Evolutionary conservation across 2,797 vertebrate genomes (phyloP), one percentile per base, ranked within the genome.

Genomic region (Tragopan temminckii): DNA sequence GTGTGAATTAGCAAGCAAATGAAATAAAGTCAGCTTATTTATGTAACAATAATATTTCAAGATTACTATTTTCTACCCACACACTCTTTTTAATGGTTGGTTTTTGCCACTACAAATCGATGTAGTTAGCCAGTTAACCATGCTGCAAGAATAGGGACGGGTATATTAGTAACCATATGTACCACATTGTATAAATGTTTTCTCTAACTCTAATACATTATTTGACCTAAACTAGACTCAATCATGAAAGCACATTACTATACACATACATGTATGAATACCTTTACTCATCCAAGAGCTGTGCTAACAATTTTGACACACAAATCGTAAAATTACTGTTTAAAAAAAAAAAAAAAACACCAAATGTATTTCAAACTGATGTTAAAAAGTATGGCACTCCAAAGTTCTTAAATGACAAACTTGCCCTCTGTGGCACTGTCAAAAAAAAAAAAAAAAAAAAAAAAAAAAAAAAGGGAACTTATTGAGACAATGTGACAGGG

Each of bases 391-490:
- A 58, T 0, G 85, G 17, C 16, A 45, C 9, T 80, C 27, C 48
- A 70, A 38, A 53, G 48, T 29, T 85, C 40, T 70, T 74, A 85
- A 67, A 70, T 7, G 4, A 33, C 13, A 85, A 36, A 13, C 25
- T 45, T 35, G 15, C 61, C 20, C 53, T 40, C 52, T 23, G 27
- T 12, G 9, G 67, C 31, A 68, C 52, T 20, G 38, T 43, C 31
- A 74, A 87, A 71, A 74, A 94, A 92, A 70, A 31, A 4, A 63
- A 95, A 92, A 74, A 31, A 13, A 6, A 40, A 4, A 63, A 95
- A 92, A 74, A 31, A 13, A 6, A 40, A 40, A 40, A 40, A 40
- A 40, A 5, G 4, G 57, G 27, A 24, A 61, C 20, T 33, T 74
- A 29, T 40, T n/a, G 23, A 53, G 21, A 90, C 24, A 53, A 27